Evolutionary conservation across 2,113 vertebrate genomes (phyloP).

Genomic region (Aptenodytes patagonicus): DNA sequence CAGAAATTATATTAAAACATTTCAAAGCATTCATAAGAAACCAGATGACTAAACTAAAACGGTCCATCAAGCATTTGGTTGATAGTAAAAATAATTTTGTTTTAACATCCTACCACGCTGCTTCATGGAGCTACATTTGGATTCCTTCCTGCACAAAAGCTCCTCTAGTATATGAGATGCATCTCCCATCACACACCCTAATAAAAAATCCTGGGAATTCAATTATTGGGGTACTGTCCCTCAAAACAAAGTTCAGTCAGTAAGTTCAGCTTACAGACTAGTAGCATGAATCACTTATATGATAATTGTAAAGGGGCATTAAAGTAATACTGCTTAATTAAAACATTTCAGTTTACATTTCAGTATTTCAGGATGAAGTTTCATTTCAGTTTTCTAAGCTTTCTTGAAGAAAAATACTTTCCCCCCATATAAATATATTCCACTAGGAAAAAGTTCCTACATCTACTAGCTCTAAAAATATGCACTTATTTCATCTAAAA

Average conservation of each 20-base stretch:
- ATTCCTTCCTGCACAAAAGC: background rate
- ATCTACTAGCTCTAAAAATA: background rate
- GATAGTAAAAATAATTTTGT: background rate
- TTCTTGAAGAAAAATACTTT: no score
- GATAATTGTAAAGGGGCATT: background rate
- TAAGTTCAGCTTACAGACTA: background rate
- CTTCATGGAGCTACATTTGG: background rate
- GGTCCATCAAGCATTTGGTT: accelerated
- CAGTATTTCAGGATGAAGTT: background rate
- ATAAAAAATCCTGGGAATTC: background rate
- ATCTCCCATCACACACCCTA: background rate
- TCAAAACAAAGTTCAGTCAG: background rate
- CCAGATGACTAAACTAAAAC: background rate
- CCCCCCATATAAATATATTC: background rate
- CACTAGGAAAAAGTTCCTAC: background rate
- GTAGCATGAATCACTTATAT: background rate
- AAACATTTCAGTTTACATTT: background rate
- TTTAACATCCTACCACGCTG: no score
- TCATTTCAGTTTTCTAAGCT: background rate
- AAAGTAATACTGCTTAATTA: background rate
- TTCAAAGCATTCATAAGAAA: background rate
- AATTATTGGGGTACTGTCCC: background rate
- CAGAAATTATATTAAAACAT: no score
- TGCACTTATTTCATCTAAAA: background rate
- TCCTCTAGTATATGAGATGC: no score